Evolutionary conservation across 2,888 invertebrate species (phyloP).

Genomic region (Arctia plantaginis): DNA sequence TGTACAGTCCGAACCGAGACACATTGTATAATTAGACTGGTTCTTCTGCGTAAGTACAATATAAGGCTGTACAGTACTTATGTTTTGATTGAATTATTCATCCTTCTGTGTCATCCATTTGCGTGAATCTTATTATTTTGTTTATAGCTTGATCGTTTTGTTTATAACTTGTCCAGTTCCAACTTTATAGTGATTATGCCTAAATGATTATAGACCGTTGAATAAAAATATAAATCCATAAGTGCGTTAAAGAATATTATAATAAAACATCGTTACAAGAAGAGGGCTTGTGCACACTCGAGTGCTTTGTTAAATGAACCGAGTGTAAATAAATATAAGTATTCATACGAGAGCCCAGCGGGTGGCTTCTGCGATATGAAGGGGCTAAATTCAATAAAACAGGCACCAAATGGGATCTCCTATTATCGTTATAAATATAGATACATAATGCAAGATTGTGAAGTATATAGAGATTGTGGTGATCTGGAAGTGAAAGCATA

Average conservation of each 20-base stretch:
- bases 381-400: constrained; percentile 79
- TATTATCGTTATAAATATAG: constrained; percentile 24
- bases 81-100: constrained; percentile 6
- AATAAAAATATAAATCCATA: constrained; percentile 36
- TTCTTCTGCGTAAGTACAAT: too few species aligned
- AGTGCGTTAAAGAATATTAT: constrained; percentile 49
- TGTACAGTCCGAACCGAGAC: too few species aligned
- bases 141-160: not conserved
- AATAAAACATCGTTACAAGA: constrained; percentile 66
- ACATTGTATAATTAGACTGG: too few species aligned
- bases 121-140: not conserved
- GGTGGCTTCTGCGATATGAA: constrained; percentile 65
- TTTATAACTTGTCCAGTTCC: not conserved
- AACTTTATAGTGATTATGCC: not conserved
- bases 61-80: too few species aligned
- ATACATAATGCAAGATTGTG: constrained; percentile 24
- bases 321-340: constrained; percentile 86
- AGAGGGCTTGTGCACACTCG: constrained; percentile 72
- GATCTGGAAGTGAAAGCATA: not conserved
- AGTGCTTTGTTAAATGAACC: constrained; percentile 83
- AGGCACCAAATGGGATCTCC: constrained; percentile 62
- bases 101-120: constrained; percentile 10
- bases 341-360: constrained; percentile 77
- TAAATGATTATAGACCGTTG: constrained; percentile 24
- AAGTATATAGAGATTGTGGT: constrained; percentile 5